Evolutionary conservation across 2,113 vertebrate species (phyloP).

Genomic region (Trachemys scripta): DNA sequence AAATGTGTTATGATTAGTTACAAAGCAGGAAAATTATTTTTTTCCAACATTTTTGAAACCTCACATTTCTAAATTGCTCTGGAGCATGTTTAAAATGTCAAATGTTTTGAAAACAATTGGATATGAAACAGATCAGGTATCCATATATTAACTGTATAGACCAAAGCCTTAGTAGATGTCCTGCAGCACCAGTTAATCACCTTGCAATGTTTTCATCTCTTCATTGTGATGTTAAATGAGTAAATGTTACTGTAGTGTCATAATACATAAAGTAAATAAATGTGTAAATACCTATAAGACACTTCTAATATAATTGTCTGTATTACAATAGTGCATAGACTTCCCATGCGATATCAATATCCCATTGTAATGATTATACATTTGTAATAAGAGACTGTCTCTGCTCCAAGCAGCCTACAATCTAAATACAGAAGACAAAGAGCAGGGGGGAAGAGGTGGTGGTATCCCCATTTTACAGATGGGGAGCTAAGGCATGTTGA

Average conservation of each 20-base stretch:
- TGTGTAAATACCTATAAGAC: not conserved
- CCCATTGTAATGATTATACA: not conserved
- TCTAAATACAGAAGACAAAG: not conserved
- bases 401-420: not conserved
- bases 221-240: not conserved
- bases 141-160: not conserved
- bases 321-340: not conserved
- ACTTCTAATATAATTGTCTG: not conserved
- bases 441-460: not conserved
- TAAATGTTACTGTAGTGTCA: not conserved
- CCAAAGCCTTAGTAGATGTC: fast-evolving
- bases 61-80: not conserved
- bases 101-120: not conserved
- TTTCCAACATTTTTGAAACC: not conserved
- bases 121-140: not conserved
- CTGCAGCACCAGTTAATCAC: not conserved
- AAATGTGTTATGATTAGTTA: not conserved
- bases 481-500: not conserved
- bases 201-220: not conserved
- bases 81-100: not conserved
- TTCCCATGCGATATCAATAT: not conserved
- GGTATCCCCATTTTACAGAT: not conserved
- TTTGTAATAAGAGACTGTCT: fast-evolving
- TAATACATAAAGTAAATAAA: not conserved
- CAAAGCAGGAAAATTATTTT: not conserved